phyloP scores from a whole-genome alignment of 1,140 invertebrate genomes.

The Eulimnadia texana region DNA sequence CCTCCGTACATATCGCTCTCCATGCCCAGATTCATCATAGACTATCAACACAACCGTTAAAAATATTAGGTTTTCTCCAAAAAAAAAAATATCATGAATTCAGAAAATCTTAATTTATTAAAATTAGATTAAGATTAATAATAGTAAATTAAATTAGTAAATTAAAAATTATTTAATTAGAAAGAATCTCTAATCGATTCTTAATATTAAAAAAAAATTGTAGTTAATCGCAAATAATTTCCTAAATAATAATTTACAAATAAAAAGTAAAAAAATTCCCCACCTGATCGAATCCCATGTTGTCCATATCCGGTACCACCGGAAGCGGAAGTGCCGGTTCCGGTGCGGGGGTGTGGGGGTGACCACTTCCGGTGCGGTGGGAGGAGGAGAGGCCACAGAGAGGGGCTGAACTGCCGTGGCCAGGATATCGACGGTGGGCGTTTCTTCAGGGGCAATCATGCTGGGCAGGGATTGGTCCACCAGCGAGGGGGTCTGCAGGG shows the following conservation, averaged over 20 bases:
- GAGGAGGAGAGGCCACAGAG: background rate
- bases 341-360: background rate
- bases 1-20: background rate
- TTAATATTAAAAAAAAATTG: too few species aligned
- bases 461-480: slow-evolving; percentile 17
- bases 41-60: background rate
- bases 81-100: too few species aligned
- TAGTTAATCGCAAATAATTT: too few species aligned
- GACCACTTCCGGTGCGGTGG: background rate
- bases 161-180: too few species aligned
- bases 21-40: background rate
- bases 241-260: too few species aligned
- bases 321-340: slow-evolving; percentile 8
- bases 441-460: slow-evolving; percentile 13
- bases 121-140: too few species aligned
- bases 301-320: slow-evolving; percentile 41
- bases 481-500: slow-evolving; percentile 4
- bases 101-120: too few species aligned
- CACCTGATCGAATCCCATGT: slow-evolving; percentile 49
- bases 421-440: background rate
- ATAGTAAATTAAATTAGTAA: too few species aligned
- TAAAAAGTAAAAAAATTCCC: slow-evolving; percentile 13
- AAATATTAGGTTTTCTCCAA: too few species aligned
- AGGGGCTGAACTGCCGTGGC: background rate
- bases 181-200: too few species aligned